Evolutionary conservation across 2,888 invertebrate genomes (phyloP), one percentile per base, ranked within the genome.

Genomic region (Cheilosia soror): DNA sequence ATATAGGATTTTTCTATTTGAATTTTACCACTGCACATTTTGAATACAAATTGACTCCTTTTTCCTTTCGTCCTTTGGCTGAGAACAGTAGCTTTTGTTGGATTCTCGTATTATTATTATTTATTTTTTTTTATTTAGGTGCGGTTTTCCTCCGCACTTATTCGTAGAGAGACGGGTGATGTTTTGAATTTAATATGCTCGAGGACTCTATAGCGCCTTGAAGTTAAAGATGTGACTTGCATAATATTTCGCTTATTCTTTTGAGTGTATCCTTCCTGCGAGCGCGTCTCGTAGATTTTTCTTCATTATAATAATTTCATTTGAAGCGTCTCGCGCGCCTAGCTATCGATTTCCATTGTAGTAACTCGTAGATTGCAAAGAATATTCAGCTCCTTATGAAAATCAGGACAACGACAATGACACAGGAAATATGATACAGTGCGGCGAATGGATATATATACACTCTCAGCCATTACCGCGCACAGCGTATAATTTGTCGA

Each of bases 21-120:
- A 84, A 84, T 84, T 79, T 84, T 71, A 47, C 69, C 75, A 71
- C 60, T 84, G 84, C 84, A 84, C 78, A 84, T 79, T 79, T 84
- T 84, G 84, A 84, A 84, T 84, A 84, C 79, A 84, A 84, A 84
- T 84, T 79, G 84, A 84, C 79, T 84, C 65, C 62, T 68, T 77
- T 77, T 72, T 47, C 51, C 11, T 37, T 57, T 31, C 33, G 57
- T 63, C 47, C 55, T 42, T 68, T 31, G 20, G 68, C 31, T 57
- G 31, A 2, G 55, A 68, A 20, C 33, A 13, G n/a, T 31, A n/a
- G 57, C 31, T 55, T 66, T 9, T 51, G 51, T 65, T 37, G 37
- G 33, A 37, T 51, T 51, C 11, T 49, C 15, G 9, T 53, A 42
- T 49, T 15, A 57, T n/a, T 20, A 15, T 53, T 57, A 37, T 29